A percentile compares a stretch with the other conserved stretches of the same genome.
Conservation (phyloP, 2,888 invertebrate genomes). For the Macropis europaea region DNA sequence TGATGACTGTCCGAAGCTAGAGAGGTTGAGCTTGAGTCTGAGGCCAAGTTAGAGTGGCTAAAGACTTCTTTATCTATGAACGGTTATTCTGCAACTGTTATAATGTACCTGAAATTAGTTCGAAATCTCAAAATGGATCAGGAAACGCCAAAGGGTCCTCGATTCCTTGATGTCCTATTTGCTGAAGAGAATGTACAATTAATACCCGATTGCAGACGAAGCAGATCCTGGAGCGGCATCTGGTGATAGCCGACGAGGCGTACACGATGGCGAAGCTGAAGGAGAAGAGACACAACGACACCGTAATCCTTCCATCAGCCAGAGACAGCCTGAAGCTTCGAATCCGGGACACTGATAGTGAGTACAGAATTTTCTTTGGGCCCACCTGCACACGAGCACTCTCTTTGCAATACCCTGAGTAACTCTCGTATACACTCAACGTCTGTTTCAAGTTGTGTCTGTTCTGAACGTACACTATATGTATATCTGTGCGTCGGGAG, state of each 20-base stretch:
- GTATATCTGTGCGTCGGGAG: slow-evolving; percentile 3
- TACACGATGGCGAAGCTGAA: slow-evolving; percentile 91
- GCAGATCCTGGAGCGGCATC: slow-evolving; percentile 92
- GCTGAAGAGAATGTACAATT: background rate
- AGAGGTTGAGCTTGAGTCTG: too few relatives aligned
- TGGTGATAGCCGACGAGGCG: slow-evolving; percentile 89
- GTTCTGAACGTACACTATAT: slow-evolving; percentile 16
- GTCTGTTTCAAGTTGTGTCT: slow-evolving; percentile 11
- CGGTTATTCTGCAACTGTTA: too few relatives aligned
- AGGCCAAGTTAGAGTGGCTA: too few relatives aligned
- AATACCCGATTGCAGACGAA: slow-evolving; percentile 84
- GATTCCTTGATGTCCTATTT: background rate
- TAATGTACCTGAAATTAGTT: too few relatives aligned
- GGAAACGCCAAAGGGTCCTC: background rate
- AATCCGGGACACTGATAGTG: slow-evolving; percentile 89
- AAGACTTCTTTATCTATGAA: too few relatives aligned
- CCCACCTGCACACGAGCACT: slow-evolving; percentile 19
- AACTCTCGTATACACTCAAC: slow-evolving; percentile 28
- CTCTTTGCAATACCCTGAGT: slow-evolving; percentile 24
- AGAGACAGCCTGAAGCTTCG: slow-evolving; percentile 87
- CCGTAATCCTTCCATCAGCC: slow-evolving; percentile 86
- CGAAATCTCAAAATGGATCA: too few relatives aligned
- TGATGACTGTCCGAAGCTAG: too few relatives aligned
- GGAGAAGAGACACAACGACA: slow-evolving; percentile 84
- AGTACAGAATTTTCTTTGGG: slow-evolving; percentile 71